Evolutionary conservation across 2,888 invertebrate genomes (phyloP), one percentile per base, ranked within the genome.

Genomic region (Hyles lineata): DNA sequence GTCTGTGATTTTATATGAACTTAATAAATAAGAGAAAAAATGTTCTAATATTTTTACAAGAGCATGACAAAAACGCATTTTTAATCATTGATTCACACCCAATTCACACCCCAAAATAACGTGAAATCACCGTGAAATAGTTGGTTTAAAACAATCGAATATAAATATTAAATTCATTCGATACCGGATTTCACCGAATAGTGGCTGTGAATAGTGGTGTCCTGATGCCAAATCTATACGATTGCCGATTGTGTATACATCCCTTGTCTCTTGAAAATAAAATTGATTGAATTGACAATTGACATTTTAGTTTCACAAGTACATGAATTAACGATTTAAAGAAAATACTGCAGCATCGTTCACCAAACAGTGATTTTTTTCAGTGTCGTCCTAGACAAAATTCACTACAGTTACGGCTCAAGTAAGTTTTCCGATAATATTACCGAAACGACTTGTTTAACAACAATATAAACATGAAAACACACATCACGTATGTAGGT

Each of bases 241-340:
- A 43, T 11, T 9, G 19, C 52, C 17, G 15, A 17, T 19, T 0
- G 1, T 11, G 5, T 17, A 1, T 55, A 19, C 3, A 52, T 52
- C 52, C 19, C 19, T 55, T 17, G 52, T 55, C 52, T 55, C 52
- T 55, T 55, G 52, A 55, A 55, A 55, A 55, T 19, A 19, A 19
- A 43, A 63, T 63, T 63, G 63, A 63, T 63, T 43, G 9, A 62
- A 35, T 62, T 62, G 62, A 62, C 21, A 67, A 23, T 67, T 67
- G 67, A 67, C 67, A 50, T 67, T 67, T 67, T 67, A 50, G 23
- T 67, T 50, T 67, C 23, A 50, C 43, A 67, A 67, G 32, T 43
- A 7, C 35, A 5, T 35, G 35, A 21, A 29, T 25, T 50, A 55
- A 50, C 21, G 43, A 43, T 35, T 67, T 43, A 43, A 4, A 35